Conservation (phyloP, 2,888 invertebrate genomes). For the Parnassius mnemosyne region DNA sequence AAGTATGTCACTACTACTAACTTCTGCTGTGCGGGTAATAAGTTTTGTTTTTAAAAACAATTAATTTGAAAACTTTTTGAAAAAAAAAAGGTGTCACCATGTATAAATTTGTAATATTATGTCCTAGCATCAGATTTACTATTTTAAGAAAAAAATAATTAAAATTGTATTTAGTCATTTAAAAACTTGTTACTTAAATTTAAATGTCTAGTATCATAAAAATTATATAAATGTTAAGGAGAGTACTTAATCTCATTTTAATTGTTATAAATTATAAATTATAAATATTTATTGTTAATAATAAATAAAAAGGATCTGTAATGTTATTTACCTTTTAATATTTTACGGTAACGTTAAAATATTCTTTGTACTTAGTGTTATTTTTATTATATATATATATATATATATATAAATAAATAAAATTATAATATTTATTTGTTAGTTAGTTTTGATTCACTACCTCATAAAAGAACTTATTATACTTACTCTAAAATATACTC, state of each 20-base stretch:
- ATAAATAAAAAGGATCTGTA: conserved; percentile 26
- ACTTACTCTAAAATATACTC: no score
- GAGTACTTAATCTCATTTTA: conserved; percentile 28
- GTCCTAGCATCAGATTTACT: no score
- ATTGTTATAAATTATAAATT: conserved; percentile 5
- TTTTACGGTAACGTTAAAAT: conserved; percentile 31
- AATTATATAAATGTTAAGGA: conserved; percentile 16
- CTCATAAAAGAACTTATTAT: no score
- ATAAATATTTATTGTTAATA: background rate
- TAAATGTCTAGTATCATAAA: conserved; percentile 10
- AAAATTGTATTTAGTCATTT: no score
- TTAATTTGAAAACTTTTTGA: no score
- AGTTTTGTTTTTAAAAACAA: no score
- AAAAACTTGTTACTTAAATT: conserved; percentile 2
- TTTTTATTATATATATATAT: conserved; percentile 36
- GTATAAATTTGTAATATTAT: no score
- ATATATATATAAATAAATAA: conserved; percentile 23
- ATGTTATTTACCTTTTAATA: conserved; percentile 27
- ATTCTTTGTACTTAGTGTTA: conserved; percentile 29
- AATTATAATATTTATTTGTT: background rate
- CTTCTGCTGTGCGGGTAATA: no score
- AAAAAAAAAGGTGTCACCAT: no score
- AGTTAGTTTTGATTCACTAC: no score
- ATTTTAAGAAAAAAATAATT: no score
- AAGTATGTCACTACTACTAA: no score